Percentiles rank a stretch among this genome's conserved stretches.
Conservation (phyloP, 2,113 vertebrate species). For the Xenopus borealis region DNA sequence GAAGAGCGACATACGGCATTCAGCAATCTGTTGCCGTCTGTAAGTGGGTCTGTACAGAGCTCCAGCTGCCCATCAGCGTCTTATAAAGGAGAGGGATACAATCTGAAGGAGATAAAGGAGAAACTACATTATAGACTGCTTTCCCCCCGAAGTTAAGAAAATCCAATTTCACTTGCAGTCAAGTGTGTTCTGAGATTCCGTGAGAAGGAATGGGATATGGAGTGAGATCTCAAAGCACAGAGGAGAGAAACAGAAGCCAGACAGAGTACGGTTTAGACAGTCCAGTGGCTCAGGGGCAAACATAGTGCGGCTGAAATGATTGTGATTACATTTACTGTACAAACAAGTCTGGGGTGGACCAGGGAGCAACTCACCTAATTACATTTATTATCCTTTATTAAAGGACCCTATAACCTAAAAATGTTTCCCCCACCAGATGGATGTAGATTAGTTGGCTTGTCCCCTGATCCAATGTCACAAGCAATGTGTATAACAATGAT, state of each 20-base stretch:
- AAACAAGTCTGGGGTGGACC: no score
- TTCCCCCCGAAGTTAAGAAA: conserved; percentile 32
- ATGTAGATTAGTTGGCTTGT: no score
- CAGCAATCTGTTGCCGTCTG: conserved; percentile 21
- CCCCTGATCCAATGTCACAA: no score
- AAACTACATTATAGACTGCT: conserved; percentile 25
- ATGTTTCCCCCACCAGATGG: no score
- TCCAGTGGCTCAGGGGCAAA: conserved; percentile 17
- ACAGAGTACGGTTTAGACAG: conserved; percentile 20
- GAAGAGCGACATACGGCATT: conserved; percentile 37
- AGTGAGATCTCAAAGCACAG: neutral
- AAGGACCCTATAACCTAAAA: no score
- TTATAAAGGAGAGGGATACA: neutral
- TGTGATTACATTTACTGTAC: no score
- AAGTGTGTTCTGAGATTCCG: neutral
- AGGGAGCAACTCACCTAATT: no score
- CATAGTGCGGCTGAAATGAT: neutral
- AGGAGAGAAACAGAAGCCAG: conserved; percentile 33
- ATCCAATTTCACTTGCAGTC: conserved; percentile 34
- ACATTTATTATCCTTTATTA: no score
- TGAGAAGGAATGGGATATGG: neutral
- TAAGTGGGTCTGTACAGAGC: conserved; percentile 20
- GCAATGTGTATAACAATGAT: no score
- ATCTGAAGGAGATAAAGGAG: conserved; percentile 37
- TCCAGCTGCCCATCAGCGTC: conserved; percentile 42